Base-by-base conservation (phyloP, 2,797 vertebrate species). In the Aythya fuligula region DNA sequence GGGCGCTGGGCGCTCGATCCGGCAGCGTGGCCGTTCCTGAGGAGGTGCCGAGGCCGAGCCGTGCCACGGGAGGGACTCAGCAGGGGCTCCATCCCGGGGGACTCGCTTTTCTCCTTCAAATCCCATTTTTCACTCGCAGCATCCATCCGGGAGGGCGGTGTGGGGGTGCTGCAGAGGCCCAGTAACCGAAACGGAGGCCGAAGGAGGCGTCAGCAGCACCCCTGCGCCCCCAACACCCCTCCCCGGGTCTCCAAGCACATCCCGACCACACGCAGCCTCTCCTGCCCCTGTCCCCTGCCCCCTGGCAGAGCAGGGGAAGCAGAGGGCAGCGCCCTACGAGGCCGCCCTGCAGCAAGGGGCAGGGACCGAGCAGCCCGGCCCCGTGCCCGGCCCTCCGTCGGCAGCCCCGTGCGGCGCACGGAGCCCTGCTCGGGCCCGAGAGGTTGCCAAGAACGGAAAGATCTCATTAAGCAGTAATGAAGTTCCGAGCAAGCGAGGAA, bases 401-500 rank as follows among this genome's bases (percentile, higher is more conserved):
- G 65, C 71, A 22, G 43, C 64, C 54, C 28, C 0, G 5, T 21
- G 38, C 8, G 1, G 87, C 5, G 34, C 79, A 32, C 1, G 17
- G 41, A 82, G 64, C 39, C 19, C 9, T 45, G 80, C 27, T 54
- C 57, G 13, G 71, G 79, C 79, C 85, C 13, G 0, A 69, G 76
- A 86, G 30, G 47, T 22, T 80, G 79, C 72, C 85, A 65, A 80
- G 75, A 82, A 78, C 32, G 70, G 88, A 91, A 93, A 77, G 85
- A 89, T 85, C 83, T 91, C 90, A 76, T 65, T 57, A 95, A 92
- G 49, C 57, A 92, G 82, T 86, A 85, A 82, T 41, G 79, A 89
- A 54, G 90, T 65, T 74, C 85, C 1, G 4, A 75, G 67, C 41
- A n/a, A 95, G 62, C 1, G 85, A 61, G 85, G 73, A 53, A 80